These are phyloP conservation scores for Spea bombifrons DNA, from an alignment of 2,113 vertebrate genomes.

Conservation along the genomic window DNA sequence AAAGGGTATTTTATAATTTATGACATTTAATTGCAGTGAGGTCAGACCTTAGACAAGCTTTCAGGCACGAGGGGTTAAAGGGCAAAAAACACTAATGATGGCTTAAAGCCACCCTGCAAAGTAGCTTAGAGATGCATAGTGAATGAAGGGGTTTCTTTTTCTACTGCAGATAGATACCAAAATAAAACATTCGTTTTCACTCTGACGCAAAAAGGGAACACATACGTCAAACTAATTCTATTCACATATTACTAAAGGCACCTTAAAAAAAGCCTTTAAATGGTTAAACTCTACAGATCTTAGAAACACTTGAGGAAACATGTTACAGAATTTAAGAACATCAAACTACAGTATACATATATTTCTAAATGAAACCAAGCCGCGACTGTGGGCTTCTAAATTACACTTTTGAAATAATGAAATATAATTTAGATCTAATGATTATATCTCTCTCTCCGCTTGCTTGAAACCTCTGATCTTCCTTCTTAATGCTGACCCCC, in stretches of 20 bases:
- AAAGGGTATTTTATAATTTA: too few relatives aligned
- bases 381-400: constrained; percentile 8
- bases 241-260: too few relatives aligned
- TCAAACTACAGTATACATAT: too few relatives aligned
- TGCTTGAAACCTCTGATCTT: constrained; percentile 20
- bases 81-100: background rate
- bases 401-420: constrained; percentile 39
- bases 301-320: too few relatives aligned
- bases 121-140: background rate
- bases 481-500: constrained; percentile 38
- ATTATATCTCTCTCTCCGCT: constrained; percentile 31
- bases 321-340: too few relatives aligned
- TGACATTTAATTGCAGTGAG: background rate
- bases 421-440: constrained; percentile 47
- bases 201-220: too few relatives aligned
- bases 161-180: too few relatives aligned
- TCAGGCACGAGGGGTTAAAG: background rate
- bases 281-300: too few relatives aligned
- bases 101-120: background rate
- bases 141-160: too few relatives aligned
- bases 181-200: too few relatives aligned
- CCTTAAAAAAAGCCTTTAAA: too few relatives aligned
- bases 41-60: background rate
- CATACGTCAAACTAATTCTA: too few relatives aligned
- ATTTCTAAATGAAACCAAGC: background rate